Percentiles rank a stretch among this genome's conserved stretches.
These are phyloP conservation scores for Seira sanloemensis DNA, from an alignment of 2,888 invertebrate genomes.

Conservation along the genomic window DNA sequence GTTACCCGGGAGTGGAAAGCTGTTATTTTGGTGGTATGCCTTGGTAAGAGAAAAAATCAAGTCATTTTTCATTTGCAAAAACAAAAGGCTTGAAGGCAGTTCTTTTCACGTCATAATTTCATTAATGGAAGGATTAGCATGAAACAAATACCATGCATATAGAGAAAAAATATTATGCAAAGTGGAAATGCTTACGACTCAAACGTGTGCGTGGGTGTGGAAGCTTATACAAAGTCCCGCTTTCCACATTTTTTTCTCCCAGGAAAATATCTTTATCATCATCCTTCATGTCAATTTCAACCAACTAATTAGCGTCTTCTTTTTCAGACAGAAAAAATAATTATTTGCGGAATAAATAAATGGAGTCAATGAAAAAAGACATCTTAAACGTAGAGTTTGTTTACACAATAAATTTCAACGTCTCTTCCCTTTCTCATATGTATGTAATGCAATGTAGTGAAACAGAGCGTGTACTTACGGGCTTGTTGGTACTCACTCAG, in stretches of 20 bases:
- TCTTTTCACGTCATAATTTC: not conserved
- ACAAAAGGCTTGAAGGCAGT: not conserved
- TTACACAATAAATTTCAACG: not conserved
- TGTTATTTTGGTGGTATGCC: slow-evolving; percentile 51
- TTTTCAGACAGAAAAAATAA: not conserved
- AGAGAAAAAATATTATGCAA: not conserved
- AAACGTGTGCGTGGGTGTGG: too few species aligned
- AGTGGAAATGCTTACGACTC: too few species aligned
- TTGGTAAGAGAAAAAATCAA: slow-evolving; percentile 30
- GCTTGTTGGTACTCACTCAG: too few species aligned
- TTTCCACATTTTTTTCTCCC: too few species aligned
- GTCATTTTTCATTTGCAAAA: not conserved
- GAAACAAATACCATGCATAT: not conserved
- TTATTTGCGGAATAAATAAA: not conserved
- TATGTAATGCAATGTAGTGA: not conserved
- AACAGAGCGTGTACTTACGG: not conserved
- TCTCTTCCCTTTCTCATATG: not conserved
- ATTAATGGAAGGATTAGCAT: not conserved
- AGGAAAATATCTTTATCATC: too few species aligned
- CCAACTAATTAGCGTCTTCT: too few species aligned
- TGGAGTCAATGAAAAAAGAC: not conserved
- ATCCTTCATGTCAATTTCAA: too few species aligned
- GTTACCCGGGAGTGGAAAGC: slow-evolving; percentile 40
- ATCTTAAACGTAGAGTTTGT: not conserved
- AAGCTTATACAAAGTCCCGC: too few species aligned